Percentiles rank a stretch among this genome's conserved stretches.
phyloP scores from a whole-genome alignment of 2,797 vertebrate genomes.

The Petrocephalus schoutedeni region DNA sequence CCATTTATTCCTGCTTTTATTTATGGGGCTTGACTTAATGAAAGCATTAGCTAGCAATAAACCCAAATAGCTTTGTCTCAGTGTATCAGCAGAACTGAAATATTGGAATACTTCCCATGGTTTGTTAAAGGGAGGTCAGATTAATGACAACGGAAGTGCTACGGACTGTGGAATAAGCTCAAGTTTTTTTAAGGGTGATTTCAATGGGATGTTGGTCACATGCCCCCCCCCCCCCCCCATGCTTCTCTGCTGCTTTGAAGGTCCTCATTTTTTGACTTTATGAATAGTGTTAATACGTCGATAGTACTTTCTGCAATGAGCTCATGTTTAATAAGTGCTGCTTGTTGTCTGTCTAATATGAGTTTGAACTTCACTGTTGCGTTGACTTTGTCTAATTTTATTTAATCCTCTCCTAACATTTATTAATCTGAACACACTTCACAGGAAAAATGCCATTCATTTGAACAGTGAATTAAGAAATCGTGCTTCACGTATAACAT shows the following conservation, averaged over 20 bases:
- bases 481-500: neutral
- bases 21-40: slow-evolving; percentile 18
- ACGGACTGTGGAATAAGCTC: neutral
- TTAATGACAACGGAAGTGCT: slow-evolving; percentile 10
- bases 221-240: neutral
- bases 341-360: slow-evolving; percentile 22
- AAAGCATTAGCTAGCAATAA: slow-evolving; percentile 11
- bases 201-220: neutral
- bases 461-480: neutral
- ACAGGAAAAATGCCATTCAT: slow-evolving; percentile 1
- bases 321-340: neutral
- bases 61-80: neutral
- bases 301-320: neutral
- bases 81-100: neutral
- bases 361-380: slow-evolving; percentile 57
- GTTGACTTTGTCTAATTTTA: slow-evolving; percentile 76
- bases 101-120: slow-evolving; percentile 11
- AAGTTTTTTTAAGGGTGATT: neutral
- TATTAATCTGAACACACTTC: slow-evolving; percentile 36
- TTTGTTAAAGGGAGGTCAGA: slow-evolving; percentile 17
- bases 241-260: neutral
- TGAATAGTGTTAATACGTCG: neutral
- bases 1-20: neutral
- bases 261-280: neutral
- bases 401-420: slow-evolving; percentile 76